Evolutionary conservation across 2,888 invertebrate genomes (phyloP), one percentile per base, ranked within the genome.

Genomic region (Lithophane leautieri): DNA sequence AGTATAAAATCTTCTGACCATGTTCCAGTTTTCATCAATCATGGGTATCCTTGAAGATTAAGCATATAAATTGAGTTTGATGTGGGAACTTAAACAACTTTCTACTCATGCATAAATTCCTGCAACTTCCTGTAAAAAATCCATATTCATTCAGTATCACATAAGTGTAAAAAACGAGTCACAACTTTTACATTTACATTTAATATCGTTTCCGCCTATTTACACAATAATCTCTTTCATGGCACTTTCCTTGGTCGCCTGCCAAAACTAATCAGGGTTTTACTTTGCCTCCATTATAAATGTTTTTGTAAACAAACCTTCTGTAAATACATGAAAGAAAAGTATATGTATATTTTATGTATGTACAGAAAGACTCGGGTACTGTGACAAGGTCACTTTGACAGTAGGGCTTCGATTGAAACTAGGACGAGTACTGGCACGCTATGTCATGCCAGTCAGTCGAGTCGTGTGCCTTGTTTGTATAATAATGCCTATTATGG

Each of bases 401-500:
- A 80, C 86, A 87, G 88, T 90, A 90, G 89, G 91, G 91, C 90
- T 91, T 92, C 91, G 82, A 84, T 82, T 82, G 78, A 86, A 92
- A 91, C 86, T 89, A 84, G 90, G 89, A 87, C 90, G 82, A 82
- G 70, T 73, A 61, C 70, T 76, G 71, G 69, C 86, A 86, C 81
- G 83, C 73, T 75, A 85, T 82, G 73, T 42, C 79, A 78, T 82
- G 77, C 47, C 76, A 78, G 60, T 47, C 47, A 62, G 56, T 42
- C 76, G 79, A 85, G 67, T 81, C 63, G 58, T 79, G 69, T 67
- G 60, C 63, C 70, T 70, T 79, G 81, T 73, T 72, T 34, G 28
- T 76, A 61, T 82, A 83, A 70, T 87, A 66, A 81, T 83, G 28
- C 73, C 71, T 80, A 81, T 83, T 58, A 87, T 79, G 80, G 71